These are phyloP conservation scores for Cydia splendana DNA, from an alignment of 1,140 invertebrate species.

Conservation along the genomic window DNA sequence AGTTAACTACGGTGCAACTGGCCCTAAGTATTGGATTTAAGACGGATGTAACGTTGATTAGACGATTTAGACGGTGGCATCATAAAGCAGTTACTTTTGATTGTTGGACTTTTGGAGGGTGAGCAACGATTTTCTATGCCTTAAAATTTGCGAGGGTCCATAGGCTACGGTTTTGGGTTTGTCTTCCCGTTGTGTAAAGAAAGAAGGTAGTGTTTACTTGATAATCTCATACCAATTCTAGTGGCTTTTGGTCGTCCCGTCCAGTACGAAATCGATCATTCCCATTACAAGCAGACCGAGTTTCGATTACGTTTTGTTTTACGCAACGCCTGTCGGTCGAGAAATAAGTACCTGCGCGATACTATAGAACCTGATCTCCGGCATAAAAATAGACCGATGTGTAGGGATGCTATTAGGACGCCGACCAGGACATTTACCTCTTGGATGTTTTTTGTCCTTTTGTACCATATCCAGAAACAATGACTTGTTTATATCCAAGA, in stretches of 20 bases:
- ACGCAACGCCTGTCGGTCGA: conserved; percentile 14
- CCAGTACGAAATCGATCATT: neutral
- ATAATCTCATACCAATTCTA: no score
- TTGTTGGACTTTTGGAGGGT: no score
- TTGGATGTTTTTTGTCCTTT: conserved; percentile 2
- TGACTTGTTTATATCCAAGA: neutral
- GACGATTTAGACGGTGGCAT: no score
- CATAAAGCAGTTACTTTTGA: no score
- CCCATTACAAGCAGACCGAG: neutral
- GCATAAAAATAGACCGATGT: conserved; percentile 31
- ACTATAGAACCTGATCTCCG: conserved; percentile 23
- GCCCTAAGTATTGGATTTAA: no score
- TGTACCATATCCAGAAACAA: neutral
- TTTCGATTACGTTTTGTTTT: conserved; percentile 31
- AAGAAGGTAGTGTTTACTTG: no score
- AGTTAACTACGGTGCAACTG: no score
- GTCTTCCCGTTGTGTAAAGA: no score
- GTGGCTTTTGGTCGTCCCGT: neutral
- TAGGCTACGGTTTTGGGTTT: no score
- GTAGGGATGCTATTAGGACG: conserved; percentile 29
- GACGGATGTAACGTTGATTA: no score
- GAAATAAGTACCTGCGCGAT: conserved; percentile 29
- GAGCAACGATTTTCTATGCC: no score
- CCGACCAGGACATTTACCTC: conserved; percentile 19
- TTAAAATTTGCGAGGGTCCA: no score